Evolutionary conservation across 2,888 invertebrate species (phyloP), one percentile per base, ranked within the genome.

Genomic region (Argyresthia goedartella): DNA sequence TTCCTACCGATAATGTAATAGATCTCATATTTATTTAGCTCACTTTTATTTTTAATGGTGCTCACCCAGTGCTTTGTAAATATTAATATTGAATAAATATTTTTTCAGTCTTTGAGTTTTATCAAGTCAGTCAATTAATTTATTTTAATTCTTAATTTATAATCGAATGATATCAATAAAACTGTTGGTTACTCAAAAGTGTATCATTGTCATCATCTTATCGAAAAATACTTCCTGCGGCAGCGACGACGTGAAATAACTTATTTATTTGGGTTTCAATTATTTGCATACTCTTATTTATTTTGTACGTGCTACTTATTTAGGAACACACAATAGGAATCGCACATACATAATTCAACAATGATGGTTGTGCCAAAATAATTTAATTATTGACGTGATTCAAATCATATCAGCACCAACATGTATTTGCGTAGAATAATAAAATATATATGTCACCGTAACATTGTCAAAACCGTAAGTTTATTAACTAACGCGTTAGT

Each of bases 131-230:
- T 54, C 60, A 55, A 61, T 61, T 66, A 57, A 69, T 62, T 65
- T 66, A 61, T 25, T 64, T 68, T 61, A 65, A 43, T 52, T 66
- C 66, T 69, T 63, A 64, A 69, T 65, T 53, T 69, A 65, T 70
- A 69, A 65, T 62, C 65, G 59, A 71, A 70, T 74, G 66, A 69
- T 73, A 73, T 73, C 64, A 76, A 76, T 73, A 70, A 71, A 78
- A 74, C 74, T 75, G 68, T 78, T 79, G 75, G 74, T 79, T 75
- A 74, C 73, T 69, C 62, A 58, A 52, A 51, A 34, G 25, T 36
- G 56, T 58, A 53, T 60, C 55, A 55, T 50, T 56, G 59, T 57
- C 56, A 52, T 59, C 4, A 39, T 25, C 2, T 25, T 6, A 25
- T 6, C 25, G 6, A 25, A 25, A 25, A 25, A 25, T 6, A 25